phyloP scores from a whole-genome alignment of 2,888 invertebrate species.

The Macaria liturata region DNA sequence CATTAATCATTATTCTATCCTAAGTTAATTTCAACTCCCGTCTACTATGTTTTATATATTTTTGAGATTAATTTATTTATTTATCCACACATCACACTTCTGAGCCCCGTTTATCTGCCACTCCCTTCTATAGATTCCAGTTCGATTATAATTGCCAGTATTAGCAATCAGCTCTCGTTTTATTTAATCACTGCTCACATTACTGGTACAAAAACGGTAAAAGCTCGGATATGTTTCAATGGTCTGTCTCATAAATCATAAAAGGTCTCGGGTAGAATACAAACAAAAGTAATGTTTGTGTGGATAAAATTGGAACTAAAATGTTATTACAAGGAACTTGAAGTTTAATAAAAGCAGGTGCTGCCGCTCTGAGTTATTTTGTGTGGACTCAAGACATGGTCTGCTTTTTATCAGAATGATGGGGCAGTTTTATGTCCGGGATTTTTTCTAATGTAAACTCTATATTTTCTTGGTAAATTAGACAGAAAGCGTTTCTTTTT shows the following conservation, averaged over 20 bases:
- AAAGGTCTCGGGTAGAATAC: conserved; percentile 8
- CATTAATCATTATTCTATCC: too few relatives aligned
- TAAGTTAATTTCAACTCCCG: too few relatives aligned
- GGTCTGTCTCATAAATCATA: conserved; percentile 25
- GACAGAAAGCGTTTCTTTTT: too few relatives aligned
- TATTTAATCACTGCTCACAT: conserved; percentile 19
- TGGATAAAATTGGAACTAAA: too few relatives aligned
- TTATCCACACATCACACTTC: too few relatives aligned
- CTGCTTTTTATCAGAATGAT: conserved; percentile 13
- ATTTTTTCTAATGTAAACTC: not conserved
- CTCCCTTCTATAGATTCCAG: conserved; percentile 14
- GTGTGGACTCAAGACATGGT: not conserved
- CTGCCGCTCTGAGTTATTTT: too few relatives aligned
- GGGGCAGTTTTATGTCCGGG: conserved; percentile 12
- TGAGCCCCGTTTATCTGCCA: not conserved
- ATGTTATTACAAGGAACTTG: too few relatives aligned
- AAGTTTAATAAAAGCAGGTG: too few relatives aligned
- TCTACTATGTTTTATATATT: too few relatives aligned
- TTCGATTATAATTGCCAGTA: conserved; percentile 28
- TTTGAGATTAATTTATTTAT: too few relatives aligned
- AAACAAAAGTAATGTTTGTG: too few relatives aligned
- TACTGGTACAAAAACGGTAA: conserved; percentile 18
- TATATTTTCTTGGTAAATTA: too few relatives aligned
- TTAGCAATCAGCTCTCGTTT: conserved; percentile 26
- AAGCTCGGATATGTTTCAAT: conserved; percentile 25